A percentile compares a stretch with the other conserved stretches of the same genome.
These are phyloP conservation scores for Pluvialis apricaria DNA, from an alignment of 2,113 vertebrate genomes.

Conservation along the genomic window DNA sequence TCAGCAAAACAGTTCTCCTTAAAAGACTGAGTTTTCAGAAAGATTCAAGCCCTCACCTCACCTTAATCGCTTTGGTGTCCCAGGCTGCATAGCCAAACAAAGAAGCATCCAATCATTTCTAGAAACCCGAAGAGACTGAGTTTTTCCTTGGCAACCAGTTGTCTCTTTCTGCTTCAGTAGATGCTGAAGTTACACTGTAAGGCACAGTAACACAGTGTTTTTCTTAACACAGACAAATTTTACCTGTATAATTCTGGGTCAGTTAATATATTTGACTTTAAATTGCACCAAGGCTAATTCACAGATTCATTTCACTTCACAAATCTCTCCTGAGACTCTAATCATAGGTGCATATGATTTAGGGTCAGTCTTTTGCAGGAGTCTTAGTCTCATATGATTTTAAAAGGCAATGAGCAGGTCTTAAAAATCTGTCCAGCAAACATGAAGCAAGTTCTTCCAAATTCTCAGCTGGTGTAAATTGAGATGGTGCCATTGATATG, in stretches of 20 bases:
- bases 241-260: background rate
- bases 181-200: background rate
- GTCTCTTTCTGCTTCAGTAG: background rate
- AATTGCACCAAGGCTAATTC: background rate
- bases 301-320: background rate
- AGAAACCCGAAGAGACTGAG: background rate
- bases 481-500: background rate
- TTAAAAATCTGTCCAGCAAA: background rate
- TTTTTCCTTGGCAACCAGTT: background rate
- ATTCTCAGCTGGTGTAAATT: background rate
- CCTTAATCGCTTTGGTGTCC: background rate
- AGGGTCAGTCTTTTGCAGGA: background rate
- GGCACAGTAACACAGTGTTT: background rate
- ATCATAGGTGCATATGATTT: background rate
- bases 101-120: background rate
- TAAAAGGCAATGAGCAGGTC: background rate
- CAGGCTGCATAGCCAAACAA: background rate
- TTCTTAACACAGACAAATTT: background rate
- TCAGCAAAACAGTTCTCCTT: background rate
- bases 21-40: background rate
- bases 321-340: background rate
- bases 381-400: background rate
- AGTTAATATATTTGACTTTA: background rate
- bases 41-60: background rate
- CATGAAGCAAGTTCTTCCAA: background rate